Percentiles rank a stretch among this genome's conserved stretches.
These are phyloP conservation scores for fruit fly (Drosophila melanogaster) DNA, from an alignment of 1,140 invertebrate genomes.

Conservation along the genomic window DNA sequence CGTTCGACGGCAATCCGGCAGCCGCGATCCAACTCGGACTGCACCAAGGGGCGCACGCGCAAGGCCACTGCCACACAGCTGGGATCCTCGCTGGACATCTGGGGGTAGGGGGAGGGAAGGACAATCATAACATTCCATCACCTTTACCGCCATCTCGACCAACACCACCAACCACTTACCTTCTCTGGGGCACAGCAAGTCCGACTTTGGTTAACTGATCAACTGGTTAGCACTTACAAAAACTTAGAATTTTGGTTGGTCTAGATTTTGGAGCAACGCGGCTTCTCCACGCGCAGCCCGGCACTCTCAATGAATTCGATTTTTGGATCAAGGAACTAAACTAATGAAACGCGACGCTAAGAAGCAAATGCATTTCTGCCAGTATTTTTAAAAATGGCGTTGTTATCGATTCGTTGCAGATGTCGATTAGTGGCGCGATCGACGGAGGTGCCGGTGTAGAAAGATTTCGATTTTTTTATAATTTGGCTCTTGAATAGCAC, in stretches of 20 bases:
- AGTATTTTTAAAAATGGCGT: slow-evolving; percentile 9
- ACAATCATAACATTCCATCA: not conserved
- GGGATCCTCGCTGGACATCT: slow-evolving; percentile 44
- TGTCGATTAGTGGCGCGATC: not conserved
- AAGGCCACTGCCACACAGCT: slow-evolving; percentile 88
- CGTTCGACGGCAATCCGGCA: slow-evolving; percentile 89
- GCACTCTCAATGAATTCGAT: not conserved
- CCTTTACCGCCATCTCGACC: not conserved
- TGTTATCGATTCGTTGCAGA: not conserved
- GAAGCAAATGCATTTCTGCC: not conserved
- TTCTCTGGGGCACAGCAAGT: not conserved
- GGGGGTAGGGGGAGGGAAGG: not conserved
- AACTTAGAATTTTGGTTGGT: not conserved
- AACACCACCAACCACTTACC: not conserved
- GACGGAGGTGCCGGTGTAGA: not conserved
- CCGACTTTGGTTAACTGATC: no score
- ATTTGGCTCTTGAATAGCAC: not conserved
- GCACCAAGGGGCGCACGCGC: slow-evolving; percentile 91
- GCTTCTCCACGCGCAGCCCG: not conserved
- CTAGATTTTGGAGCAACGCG: not conserved
- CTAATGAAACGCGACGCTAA: slow-evolving; percentile 2
- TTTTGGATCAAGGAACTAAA: no score
- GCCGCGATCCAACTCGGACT: slow-evolving; percentile 89
- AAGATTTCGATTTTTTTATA: no score
- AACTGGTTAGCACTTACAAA: not conserved